A percentile compares a stretch with the other conserved stretches of the same genome.
phyloP scores from a whole-genome alignment of 2,888 invertebrate species.

The Drosophila eohydei region DNA sequence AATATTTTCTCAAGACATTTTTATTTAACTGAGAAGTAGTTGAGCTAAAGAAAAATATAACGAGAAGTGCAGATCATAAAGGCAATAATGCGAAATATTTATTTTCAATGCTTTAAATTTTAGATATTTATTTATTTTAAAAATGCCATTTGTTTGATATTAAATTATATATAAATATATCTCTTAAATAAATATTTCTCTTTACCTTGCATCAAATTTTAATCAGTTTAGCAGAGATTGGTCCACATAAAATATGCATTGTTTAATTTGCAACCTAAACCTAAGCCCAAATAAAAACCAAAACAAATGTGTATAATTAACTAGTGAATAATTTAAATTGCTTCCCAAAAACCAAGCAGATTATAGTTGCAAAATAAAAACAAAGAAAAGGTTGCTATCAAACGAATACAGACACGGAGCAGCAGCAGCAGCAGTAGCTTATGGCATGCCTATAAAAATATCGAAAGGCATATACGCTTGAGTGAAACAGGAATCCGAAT shows the following conservation, averaged over 20 bases:
- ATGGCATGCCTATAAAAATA: slow-evolving; percentile 21
- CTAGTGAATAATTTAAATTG: slow-evolving; percentile 45
- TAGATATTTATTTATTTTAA: not conserved
- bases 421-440: slow-evolving; percentile 19
- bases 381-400: slow-evolving; percentile 29
- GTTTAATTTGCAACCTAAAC: slow-evolving; percentile 41
- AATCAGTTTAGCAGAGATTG: not conserved
- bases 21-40: not conserved
- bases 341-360: slow-evolving; percentile 20
- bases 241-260: slow-evolving; percentile 34
- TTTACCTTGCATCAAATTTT: slow-evolving; percentile 6
- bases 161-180: not conserved
- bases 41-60: not conserved
- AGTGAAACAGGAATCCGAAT: slow-evolving; percentile 23
- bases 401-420: not conserved
- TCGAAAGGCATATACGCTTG: slow-evolving; percentile 43
- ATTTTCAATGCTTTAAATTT: not conserved
- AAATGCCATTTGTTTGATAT: not conserved
- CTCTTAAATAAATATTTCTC: not conserved
- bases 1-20: slow-evolving; percentile 26
- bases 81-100: not conserved
- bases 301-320: slow-evolving; percentile 39
- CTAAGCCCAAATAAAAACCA: slow-evolving; percentile 5
- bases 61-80: not conserved
- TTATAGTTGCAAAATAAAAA: slow-evolving; percentile 22